Conservation (phyloP, 2,888 invertebrate species). For the Tetranychus truncatus region DNA sequence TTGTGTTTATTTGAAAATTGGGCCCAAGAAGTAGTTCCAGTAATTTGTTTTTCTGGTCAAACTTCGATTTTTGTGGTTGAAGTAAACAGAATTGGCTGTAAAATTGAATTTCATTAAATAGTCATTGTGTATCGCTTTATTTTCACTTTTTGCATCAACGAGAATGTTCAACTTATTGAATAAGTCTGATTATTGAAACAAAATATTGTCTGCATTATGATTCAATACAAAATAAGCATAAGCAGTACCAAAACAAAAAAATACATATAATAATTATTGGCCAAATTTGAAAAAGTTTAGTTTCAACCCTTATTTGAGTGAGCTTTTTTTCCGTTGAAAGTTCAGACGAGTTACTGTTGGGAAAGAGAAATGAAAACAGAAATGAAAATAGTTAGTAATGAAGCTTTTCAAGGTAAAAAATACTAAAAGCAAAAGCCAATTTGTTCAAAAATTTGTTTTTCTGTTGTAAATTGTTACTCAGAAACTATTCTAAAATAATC, state of each 20-base stretch:
- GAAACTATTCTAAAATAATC: neutral
- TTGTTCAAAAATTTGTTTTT: no score
- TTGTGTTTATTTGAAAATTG: no score
- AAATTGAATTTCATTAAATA: no score
- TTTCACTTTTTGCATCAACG: neutral
- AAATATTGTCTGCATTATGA: neutral
- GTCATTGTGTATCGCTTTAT: neutral
- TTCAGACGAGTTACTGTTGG: neutral
- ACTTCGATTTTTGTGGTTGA: no score
- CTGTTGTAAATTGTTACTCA: no score
- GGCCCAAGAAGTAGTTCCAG: no score
- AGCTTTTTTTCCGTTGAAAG: neutral
- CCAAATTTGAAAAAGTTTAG: neutral
- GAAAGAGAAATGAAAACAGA: neutral
- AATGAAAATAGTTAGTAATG: neutral
- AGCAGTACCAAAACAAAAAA: slow-evolving; percentile 1
- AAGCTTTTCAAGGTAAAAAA: neutral
- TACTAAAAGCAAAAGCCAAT: no score
- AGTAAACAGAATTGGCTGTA: no score
- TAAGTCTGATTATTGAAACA: neutral
- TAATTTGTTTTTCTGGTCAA: no score
- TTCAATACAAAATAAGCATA: neutral
- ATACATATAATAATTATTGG: neutral
- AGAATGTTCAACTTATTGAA: neutral
- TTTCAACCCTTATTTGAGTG: neutral